These are phyloP conservation scores for Pseudolycoriella hygida DNA, from an alignment of 2,888 invertebrate genomes.

Conservation along the genomic window DNA sequence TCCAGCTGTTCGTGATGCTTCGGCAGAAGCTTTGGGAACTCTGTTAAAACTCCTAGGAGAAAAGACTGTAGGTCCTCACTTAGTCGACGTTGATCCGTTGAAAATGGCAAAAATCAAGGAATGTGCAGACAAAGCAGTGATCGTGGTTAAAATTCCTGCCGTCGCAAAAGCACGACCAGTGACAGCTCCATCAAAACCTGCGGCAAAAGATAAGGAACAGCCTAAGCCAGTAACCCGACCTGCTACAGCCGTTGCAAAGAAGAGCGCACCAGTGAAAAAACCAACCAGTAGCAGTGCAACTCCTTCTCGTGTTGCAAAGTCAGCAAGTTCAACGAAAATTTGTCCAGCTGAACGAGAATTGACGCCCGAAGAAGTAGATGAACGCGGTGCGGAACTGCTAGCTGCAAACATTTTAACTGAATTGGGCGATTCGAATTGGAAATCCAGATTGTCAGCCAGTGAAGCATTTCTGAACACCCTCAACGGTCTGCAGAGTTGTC, in stretches of 20 bases:
- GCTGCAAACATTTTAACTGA: conserved; percentile 44
- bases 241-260: conserved; percentile 18
- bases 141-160: conserved; percentile 50
- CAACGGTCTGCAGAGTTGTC: conserved; percentile 40
- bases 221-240: conserved; percentile 20
- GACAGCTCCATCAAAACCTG: conserved; percentile 21
- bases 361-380: conserved; percentile 59
- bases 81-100: conserved; percentile 73
- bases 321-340: conserved; percentile 22
- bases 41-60: conserved; percentile 88
- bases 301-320: conserved; percentile 16
- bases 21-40: conserved; percentile 86
- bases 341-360: conserved; percentile 43
- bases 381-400: conserved; percentile 47
- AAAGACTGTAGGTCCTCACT: conserved; percentile 67
- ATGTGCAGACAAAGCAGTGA: conserved; percentile 80
- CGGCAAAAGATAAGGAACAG: conserved; percentile 14
- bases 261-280: conserved; percentile 8
- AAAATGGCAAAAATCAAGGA: conserved; percentile 93
- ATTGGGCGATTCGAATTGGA: conserved; percentile 69
- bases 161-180: conserved; percentile 29
- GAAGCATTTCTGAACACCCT: conserved; percentile 49
- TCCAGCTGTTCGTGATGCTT: conserved; percentile 78
- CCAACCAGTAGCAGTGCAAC: conserved; percentile 8
- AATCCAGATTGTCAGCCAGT: conserved; percentile 56